A percentile compares a stretch with the other conserved stretches of the same genome.
phyloP scores from a whole-genome alignment of 2,797 vertebrate species.

The Podarcis lilfordi region DNA sequence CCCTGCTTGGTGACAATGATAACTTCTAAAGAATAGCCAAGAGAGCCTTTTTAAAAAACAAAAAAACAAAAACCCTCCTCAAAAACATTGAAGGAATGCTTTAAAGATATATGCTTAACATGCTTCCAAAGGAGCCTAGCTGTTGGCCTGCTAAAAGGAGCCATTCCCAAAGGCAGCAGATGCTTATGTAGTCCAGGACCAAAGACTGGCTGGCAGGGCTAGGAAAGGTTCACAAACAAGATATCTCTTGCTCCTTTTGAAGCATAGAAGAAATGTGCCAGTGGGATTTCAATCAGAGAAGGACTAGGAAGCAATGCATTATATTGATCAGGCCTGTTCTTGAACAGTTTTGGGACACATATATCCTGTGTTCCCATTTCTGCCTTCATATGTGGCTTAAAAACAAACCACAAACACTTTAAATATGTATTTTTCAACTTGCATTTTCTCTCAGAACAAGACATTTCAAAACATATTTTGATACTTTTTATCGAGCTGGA shows the following conservation, averaged over 20 bases:
- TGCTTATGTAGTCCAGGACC: neutral
- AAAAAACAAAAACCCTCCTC: neutral
- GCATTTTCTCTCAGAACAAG: neutral
- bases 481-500: neutral
- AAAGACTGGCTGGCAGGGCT: neutral
- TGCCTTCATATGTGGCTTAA: neutral
- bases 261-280: neutral
- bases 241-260: neutral
- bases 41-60: neutral
- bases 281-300: neutral
- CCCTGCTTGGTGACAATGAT: neutral
- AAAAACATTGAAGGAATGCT: neutral
- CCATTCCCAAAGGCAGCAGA: conserved; percentile 1
- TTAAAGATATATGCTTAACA: conserved; percentile 19
- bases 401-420: neutral
- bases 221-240: neutral
- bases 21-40: conserved; percentile 10
- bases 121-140: neutral
- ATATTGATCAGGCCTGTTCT: neutral
- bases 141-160: conserved; percentile 14
- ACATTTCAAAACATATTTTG: too few relatives aligned
- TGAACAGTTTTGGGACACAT: neutral
- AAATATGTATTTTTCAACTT: neutral
- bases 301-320: neutral
- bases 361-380: neutral